A percentile compares a stretch with the other conserved stretches of the same genome.
Conservation (phyloP, 2,797 vertebrate genomes). For the Cuculus canorus region DNA sequence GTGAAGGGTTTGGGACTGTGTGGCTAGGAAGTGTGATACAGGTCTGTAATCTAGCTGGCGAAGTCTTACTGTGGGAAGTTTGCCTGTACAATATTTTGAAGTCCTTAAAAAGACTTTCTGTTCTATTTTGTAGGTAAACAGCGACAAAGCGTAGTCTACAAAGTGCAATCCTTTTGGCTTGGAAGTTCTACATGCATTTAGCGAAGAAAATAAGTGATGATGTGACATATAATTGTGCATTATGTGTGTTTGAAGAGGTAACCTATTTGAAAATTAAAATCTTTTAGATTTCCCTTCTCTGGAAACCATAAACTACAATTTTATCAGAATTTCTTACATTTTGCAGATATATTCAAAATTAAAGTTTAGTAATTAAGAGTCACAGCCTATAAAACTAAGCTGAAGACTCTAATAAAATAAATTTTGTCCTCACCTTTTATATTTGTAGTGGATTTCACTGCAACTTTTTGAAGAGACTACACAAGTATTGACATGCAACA, state of each 20-base stretch:
- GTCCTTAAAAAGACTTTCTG: not conserved
- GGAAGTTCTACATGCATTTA: not conserved
- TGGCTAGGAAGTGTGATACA: not conserved
- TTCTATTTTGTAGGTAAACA: not conserved
- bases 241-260: not conserved
- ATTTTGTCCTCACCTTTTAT: not conserved
- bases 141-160: not conserved
- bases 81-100: not conserved
- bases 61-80: not conserved
- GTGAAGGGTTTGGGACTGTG: not conserved
- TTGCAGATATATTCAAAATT: not conserved
- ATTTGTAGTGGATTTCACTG: not conserved
- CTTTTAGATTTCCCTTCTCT: not conserved
- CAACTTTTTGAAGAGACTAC: not conserved
- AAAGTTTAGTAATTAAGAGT: not conserved
- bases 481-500: not conserved
- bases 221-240: not conserved
- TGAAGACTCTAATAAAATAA: not conserved
- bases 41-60: not conserved
- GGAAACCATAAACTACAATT: accelerated
- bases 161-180: not conserved
- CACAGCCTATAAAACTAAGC: not conserved
- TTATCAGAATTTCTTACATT: not conserved
- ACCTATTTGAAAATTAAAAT: not conserved
- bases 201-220: not conserved